Percentiles rank a stretch among this genome's conserved stretches.
Evolutionary conservation across 2,888 invertebrate genomes (phyloP).

Genomic region (Andrena praecox): DNA sequence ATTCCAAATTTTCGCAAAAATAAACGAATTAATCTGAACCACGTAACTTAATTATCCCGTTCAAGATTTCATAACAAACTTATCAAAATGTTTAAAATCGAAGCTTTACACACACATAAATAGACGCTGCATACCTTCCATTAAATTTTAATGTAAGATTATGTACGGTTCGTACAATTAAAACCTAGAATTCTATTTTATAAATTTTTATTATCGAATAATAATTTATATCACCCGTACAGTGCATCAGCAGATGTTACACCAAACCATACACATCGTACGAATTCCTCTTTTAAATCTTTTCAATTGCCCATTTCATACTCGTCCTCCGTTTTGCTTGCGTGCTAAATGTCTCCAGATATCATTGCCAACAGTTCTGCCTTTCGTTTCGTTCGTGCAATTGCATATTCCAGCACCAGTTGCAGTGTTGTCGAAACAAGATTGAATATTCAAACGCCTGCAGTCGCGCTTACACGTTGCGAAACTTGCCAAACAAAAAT

Average conservation of each 20-base stretch:
- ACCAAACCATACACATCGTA: too few species aligned
- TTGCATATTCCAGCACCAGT: slow-evolving; percentile 40
- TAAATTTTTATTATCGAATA: background rate
- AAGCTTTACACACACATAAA: too few species aligned
- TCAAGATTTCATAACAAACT: too few species aligned
- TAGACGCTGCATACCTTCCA: background rate
- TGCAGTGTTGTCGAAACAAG: slow-evolving; percentile 60
- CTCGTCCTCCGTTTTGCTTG: background rate
- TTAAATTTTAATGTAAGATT: background rate
- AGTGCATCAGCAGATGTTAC: background rate
- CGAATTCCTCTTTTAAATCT: background rate
- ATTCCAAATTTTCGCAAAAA: too few species aligned
- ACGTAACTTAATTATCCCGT: too few species aligned
- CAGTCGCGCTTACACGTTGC: slow-evolving; percentile 40
- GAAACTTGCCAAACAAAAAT: slow-evolving; percentile 60
- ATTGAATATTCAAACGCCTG: slow-evolving; percentile 63
- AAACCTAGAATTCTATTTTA: background rate
- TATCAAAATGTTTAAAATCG: too few species aligned
- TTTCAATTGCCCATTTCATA: background rate
- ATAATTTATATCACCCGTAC: background rate
- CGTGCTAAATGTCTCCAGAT: slow-evolving; percentile 10
- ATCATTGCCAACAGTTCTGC: slow-evolving; percentile 40
- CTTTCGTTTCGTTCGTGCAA: slow-evolving; percentile 35
- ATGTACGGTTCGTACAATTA: background rate
- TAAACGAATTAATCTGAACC: too few species aligned